Evolutionary conservation across 2,113 vertebrate genomes (phyloP).

Genomic region (Ornithorhynchus anatinus): DNA sequence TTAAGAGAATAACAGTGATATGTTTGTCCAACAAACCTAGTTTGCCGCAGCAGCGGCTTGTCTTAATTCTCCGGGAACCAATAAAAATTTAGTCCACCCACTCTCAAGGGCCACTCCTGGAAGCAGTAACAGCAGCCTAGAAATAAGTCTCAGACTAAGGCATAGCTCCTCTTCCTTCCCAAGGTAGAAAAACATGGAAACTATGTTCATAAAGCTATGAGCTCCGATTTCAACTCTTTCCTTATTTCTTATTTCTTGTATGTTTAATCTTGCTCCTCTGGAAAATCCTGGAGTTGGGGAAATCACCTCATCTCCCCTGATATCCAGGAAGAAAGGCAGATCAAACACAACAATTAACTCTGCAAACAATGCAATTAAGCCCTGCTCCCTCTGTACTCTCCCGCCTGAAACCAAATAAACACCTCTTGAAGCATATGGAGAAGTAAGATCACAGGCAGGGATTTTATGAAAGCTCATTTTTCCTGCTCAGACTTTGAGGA

Average conservation of each 20-base stretch:
- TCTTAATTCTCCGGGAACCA: too few species aligned
- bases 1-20: too few species aligned
- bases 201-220: too few species aligned
- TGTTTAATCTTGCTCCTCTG: constrained; percentile 16
- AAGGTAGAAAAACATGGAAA: too few species aligned
- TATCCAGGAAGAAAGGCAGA: constrained; percentile 50
- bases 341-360: constrained; percentile 81
- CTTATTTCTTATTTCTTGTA: background rate
- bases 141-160: too few species aligned
- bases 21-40: too few species aligned
- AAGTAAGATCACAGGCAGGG: constrained; percentile 69
- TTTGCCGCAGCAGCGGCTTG: too few species aligned
- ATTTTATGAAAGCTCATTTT: constrained; percentile 65
- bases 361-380: constrained; percentile 75
- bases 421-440: constrained; percentile 68
- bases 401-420: constrained; percentile 70
- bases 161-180: too few species aligned
- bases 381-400: constrained; percentile 64
- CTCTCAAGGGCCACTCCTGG: too few species aligned
- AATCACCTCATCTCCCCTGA: constrained; percentile 56
- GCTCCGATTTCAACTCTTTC: too few species aligned
- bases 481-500: constrained; percentile 46
- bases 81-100: too few species aligned
- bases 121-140: too few species aligned
- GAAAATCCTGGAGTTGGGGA: constrained; percentile 45